phyloP scores from a whole-genome alignment of 2,888 invertebrate species.

The Cerastis rubricosa region DNA sequence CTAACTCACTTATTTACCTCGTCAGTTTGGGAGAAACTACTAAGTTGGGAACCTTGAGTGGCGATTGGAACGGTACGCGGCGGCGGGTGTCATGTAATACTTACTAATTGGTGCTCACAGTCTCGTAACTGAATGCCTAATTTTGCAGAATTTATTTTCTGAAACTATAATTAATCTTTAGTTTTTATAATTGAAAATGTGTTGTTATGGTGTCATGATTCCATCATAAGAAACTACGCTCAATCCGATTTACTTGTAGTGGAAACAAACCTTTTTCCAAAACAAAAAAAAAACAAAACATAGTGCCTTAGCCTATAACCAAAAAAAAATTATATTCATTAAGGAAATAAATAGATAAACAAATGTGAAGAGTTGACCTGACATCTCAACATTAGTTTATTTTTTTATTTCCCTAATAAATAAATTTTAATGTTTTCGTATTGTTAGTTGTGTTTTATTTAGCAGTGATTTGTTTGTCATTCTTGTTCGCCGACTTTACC shows the following conservation, averaged over 20 bases:
- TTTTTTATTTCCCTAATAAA: neutral
- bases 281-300: neutral
- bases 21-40: too few species aligned
- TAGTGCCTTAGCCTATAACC: neutral
- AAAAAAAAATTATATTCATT: too few species aligned
- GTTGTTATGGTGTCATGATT: neutral
- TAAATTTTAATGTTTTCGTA: neutral
- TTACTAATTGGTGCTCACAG: too few species aligned
- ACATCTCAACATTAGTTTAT: too few species aligned
- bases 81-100: too few species aligned
- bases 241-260: neutral
- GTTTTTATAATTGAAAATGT: neutral
- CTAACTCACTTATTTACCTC: too few species aligned
- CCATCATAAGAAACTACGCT: neutral
- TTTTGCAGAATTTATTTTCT: neutral
- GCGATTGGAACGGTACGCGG: too few species aligned
- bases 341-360: too few species aligned
- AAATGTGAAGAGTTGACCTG: too few species aligned
- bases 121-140: neutral
- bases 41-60: too few species aligned
- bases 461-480: neutral
- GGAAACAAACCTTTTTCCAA: neutral
- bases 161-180: neutral
- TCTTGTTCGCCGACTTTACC: neutral
- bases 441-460: neutral